Evolutionary conservation across 2,113 vertebrate genomes (phyloP).

Genomic region (Eleginops maclovinus): DNA sequence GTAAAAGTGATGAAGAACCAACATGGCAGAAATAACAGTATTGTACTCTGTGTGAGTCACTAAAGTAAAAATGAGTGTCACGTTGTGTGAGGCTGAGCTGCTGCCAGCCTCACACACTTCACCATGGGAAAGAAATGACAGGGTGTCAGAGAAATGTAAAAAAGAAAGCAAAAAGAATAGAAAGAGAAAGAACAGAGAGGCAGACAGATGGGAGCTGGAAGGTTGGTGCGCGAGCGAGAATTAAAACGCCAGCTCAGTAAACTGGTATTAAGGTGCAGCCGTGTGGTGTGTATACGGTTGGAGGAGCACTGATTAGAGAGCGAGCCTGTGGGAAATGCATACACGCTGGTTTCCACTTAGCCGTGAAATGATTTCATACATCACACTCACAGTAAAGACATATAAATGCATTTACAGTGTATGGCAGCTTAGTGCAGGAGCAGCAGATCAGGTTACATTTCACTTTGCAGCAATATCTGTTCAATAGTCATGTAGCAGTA

Average conservation of each 20-base stretch:
- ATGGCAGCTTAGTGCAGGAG: constrained; percentile 35
- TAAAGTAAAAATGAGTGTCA: constrained; percentile 21
- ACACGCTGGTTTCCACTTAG: constrained; percentile 70
- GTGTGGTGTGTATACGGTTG: constrained; percentile 67
- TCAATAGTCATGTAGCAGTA: constrained; percentile 6
- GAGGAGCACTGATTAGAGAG: constrained; percentile 74
- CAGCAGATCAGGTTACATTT: constrained; percentile 22
- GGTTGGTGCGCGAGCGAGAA: constrained; percentile 49
- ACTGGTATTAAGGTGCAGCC: constrained; percentile 75
- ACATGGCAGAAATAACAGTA: constrained; percentile 12
- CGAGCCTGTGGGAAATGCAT: constrained; percentile 66
- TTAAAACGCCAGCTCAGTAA: constrained; percentile 71
- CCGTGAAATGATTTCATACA: constrained; percentile 74
- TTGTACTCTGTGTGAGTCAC: constrained; percentile 8
- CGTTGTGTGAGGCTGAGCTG: constrained; percentile 27
- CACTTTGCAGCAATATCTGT: constrained; percentile 1
- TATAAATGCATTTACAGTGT: constrained; percentile 54
- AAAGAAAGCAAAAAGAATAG: constrained; percentile 9
- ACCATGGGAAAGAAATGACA: constrained; percentile 7
- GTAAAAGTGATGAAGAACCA: constrained; percentile 9
- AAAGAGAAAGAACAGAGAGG: constrained; percentile 26
- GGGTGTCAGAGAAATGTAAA: constrained; percentile 26
- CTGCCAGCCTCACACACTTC: constrained; percentile 19
- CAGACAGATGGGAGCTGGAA: constrained; percentile 59
- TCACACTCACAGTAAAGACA: constrained; percentile 60